A percentile compares a stretch with the other conserved stretches of the same genome.
Evolutionary conservation across 2,113 vertebrate species (phyloP).

Genomic region (Deroptyus accipitrinus): DNA sequence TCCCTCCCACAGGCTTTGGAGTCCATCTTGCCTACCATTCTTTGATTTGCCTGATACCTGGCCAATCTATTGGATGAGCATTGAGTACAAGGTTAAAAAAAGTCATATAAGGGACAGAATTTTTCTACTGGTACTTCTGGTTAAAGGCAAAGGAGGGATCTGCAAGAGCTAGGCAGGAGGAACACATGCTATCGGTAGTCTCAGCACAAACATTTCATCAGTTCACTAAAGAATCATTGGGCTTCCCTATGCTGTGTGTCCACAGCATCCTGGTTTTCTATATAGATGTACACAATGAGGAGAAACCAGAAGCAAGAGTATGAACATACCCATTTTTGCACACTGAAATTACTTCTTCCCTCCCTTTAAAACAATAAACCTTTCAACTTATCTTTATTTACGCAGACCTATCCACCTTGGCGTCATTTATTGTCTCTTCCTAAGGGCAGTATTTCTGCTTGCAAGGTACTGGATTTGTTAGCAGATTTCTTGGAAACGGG

Average conservation of each 20-base stretch:
- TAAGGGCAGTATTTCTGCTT: neutral
- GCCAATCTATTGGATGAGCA: neutral
- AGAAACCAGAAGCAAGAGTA: neutral
- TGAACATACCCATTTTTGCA: neutral
- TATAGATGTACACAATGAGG: neutral
- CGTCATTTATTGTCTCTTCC: neutral
- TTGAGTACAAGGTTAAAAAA: neutral
- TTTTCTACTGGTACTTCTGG: neutral
- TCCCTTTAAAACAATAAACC: neutral
- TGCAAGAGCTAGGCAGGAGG: neutral
- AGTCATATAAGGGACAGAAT: neutral
- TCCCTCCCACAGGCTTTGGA: neutral
- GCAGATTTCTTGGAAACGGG: neutral
- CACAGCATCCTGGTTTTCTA: neutral
- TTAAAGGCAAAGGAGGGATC: neutral
- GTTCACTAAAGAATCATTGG: accelerated
- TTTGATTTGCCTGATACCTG: neutral
- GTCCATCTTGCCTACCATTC: neutral
- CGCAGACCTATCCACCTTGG: neutral
- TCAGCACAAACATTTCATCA: neutral
- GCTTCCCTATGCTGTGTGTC: neutral
- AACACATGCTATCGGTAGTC: neutral
- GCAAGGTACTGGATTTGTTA: neutral
- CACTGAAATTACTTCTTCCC: neutral
- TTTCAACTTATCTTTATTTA: slow-evolving; percentile 42